A percentile compares a stretch with the other conserved stretches of the same genome.
Evolutionary conservation across 2,888 invertebrate species (phyloP).

Genomic region (Tigriopus californicus): DNA sequence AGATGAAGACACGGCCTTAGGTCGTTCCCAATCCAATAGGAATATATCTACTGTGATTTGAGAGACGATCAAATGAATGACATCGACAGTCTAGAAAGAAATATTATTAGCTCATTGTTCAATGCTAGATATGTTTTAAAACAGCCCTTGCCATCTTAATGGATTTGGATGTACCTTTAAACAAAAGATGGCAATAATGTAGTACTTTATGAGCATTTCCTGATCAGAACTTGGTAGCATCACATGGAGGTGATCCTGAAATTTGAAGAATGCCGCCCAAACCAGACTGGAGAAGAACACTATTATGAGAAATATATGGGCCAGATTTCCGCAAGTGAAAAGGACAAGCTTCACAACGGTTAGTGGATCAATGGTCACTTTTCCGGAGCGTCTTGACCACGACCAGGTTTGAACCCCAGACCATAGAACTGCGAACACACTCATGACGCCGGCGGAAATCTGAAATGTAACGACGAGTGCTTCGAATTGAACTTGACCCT

Average conservation of each 20-base stretch:
- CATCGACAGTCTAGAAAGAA: too few relatives aligned
- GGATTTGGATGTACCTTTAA: slow-evolving; percentile 33
- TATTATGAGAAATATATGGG: slow-evolving; percentile 43
- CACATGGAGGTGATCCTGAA: slow-evolving; percentile 39
- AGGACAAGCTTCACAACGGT: slow-evolving; percentile 42
- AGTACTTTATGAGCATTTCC: slow-evolving; percentile 36
- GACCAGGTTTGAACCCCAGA: slow-evolving; percentile 45
- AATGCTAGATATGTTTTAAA: too few relatives aligned
- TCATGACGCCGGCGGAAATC: slow-evolving; percentile 39
- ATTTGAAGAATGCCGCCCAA: slow-evolving; percentile 42
- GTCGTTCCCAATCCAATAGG: slow-evolving; percentile 66
- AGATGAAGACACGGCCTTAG: slow-evolving; percentile 25
- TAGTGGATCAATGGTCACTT: slow-evolving; percentile 37
- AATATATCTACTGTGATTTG: slow-evolving; percentile 48
- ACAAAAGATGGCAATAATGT: slow-evolving; percentile 38
- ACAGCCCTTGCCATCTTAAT: not conserved
- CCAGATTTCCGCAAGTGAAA: slow-evolving; percentile 40
- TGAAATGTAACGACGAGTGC: slow-evolving; percentile 16
- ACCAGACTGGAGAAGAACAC: slow-evolving; percentile 36
- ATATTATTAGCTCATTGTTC: too few relatives aligned
- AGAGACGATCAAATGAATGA: slow-evolving; percentile 36
- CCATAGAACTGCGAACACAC: slow-evolving; percentile 38
- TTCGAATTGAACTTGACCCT: too few relatives aligned
- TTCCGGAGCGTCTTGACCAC: slow-evolving; percentile 39
- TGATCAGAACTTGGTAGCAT: slow-evolving; percentile 35